These are phyloP conservation scores for Lontra canadensis DNA, from an alignment of 2,113 vertebrate genomes.

Conservation along the genomic window DNA sequence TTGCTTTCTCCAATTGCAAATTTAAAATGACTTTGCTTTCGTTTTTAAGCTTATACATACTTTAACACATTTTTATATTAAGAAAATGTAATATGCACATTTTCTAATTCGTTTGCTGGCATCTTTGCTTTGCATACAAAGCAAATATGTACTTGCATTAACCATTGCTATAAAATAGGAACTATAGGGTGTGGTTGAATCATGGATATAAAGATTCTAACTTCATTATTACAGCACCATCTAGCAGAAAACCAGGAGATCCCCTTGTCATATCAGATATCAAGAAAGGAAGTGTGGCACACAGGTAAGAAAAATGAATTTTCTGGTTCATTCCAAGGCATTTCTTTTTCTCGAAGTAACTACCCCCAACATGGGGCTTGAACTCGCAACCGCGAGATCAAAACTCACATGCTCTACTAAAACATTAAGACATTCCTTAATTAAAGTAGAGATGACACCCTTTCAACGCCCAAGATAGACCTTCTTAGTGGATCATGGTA, in stretches of 20 bases:
- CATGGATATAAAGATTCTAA: conserved; percentile 27
- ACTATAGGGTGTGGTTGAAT: background rate
- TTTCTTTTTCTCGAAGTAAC: background rate
- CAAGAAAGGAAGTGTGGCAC: conserved; percentile 98
- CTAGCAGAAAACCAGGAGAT: conserved; percentile 96
- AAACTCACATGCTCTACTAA: background rate
- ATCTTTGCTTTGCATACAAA: conserved; percentile 4
- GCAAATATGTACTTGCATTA: background rate
- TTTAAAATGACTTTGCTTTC: conserved; percentile 22
- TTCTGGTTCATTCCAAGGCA: background rate
- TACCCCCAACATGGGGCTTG: background rate
- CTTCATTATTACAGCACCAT: conserved; percentile 90
- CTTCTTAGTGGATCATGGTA: background rate
- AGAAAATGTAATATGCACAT: background rate
- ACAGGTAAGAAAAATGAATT: conserved; percentile 88
- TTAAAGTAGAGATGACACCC: background rate
- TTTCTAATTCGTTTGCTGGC: background rate
- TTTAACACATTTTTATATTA: background rate
- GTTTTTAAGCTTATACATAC: background rate
- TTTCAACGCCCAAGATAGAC: background rate
- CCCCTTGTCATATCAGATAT: conserved; percentile 99
- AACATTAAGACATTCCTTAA: background rate
- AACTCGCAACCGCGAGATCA: background rate
- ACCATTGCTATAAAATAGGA: background rate
- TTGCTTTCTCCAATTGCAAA: background rate